Percentiles rank a stretch among this genome's conserved stretches.
Conservation (phyloP, 2,113 vertebrate species). For the Ictidomys tridecemlineatus region DNA sequence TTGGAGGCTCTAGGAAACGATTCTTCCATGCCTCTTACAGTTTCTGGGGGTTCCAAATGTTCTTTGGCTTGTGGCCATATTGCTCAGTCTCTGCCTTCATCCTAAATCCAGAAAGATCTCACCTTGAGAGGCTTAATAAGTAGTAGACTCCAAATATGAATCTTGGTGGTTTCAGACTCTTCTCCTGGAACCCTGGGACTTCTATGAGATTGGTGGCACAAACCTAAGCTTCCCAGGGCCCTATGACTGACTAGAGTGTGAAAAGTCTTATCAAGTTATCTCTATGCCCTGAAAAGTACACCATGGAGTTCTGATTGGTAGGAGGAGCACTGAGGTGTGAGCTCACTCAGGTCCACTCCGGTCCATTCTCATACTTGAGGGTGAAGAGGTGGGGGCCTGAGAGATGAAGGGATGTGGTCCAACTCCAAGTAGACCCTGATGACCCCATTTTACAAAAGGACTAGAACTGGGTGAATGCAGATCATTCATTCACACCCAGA, state of each 20-base stretch:
- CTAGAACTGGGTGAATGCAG: not conserved
- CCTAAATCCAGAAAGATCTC: not conserved
- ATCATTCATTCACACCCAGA: not conserved
- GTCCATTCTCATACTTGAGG: not conserved
- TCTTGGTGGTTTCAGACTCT: not conserved
- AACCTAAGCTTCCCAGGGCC: not conserved
- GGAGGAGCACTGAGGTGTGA: not conserved
- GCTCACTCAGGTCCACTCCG: not conserved
- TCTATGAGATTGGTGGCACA: not conserved
- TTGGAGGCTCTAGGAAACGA: not conserved
- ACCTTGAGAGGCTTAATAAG: not conserved
- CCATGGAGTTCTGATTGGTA: not conserved
- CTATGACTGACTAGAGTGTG: not conserved
- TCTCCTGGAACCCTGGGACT: not conserved
- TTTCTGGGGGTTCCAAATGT: not conserved
- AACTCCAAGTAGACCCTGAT: not conserved
- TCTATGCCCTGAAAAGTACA: not conserved
- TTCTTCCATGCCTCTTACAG: not conserved
- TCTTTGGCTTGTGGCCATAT: not conserved
- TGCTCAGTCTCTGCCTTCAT: not conserved
- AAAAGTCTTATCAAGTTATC: not conserved
- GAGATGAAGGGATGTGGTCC: not conserved
- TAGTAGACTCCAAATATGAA: not conserved
- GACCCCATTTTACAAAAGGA: not conserved
- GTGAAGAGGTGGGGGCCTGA: too few relatives aligned